Evolutionary conservation across 2,797 vertebrate genomes (phyloP).

Genomic region (Typhlichthys subterraneus): DNA sequence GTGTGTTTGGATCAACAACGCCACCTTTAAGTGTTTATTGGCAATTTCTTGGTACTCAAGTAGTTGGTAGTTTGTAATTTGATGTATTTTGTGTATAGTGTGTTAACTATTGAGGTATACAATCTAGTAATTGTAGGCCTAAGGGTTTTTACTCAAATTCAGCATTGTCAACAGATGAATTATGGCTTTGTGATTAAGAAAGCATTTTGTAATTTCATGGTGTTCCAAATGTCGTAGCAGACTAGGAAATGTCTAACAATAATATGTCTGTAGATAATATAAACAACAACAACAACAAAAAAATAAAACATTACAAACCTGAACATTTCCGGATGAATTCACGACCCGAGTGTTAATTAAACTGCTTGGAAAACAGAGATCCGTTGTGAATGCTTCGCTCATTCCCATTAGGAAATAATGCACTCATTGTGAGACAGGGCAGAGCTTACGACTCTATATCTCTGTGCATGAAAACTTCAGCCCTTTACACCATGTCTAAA

Average conservation of each 20-base stretch:
- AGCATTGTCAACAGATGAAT: background rate
- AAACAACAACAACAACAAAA: background rate
- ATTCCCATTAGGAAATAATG: conserved; percentile 29
- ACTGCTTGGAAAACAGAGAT: conserved; percentile 51
- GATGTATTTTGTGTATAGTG: too few species aligned
- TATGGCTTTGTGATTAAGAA: background rate
- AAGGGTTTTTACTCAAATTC: too few species aligned
- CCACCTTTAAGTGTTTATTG: too few species aligned
- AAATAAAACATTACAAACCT: conserved; percentile 1
- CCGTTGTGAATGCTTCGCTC: conserved; percentile 55
- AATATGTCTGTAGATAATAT: too few species aligned
- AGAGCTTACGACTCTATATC: conserved; percentile 20
- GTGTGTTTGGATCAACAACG: too few species aligned
- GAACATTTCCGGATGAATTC: background rate
- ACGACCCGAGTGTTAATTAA: conserved; percentile 31
- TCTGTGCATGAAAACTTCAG: conserved; percentile 20
- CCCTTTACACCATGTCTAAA: conserved; percentile 17
- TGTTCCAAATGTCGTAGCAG: conserved; percentile 10
- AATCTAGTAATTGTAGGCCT: too few species aligned
- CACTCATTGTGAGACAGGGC: conserved; percentile 33
- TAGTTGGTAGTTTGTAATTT: too few species aligned
- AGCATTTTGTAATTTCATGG: background rate
- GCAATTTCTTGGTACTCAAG: too few species aligned
- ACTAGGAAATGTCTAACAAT: too few species aligned
- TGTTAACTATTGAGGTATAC: too few species aligned